Evolutionary conservation across 2,797 vertebrate species (phyloP), one percentile per base, ranked within the genome.

Genomic region (Coendou prehensilis): DNA sequence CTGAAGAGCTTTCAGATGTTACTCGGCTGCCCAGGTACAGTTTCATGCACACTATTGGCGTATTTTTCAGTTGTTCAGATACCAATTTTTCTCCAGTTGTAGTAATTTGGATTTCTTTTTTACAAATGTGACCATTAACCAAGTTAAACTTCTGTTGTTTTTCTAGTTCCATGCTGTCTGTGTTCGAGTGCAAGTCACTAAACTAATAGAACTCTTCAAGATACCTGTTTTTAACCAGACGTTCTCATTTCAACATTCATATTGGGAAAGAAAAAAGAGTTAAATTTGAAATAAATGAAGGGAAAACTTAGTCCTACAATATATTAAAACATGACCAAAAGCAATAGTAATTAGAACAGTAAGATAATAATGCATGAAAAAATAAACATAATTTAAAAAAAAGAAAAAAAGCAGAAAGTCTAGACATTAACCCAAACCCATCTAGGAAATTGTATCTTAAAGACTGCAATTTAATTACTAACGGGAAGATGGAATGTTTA

Each of bases 81-180:
- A 94, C 59, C 83, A 89, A 30, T 95, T 97, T 97, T 96, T 95
- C 91, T 91, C 92, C 71, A 95, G 6, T 94, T 92, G 84, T 90
- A 33, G 30, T 64, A 88, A 97, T 94, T 97, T 97, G 94, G 80
- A 92, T 97, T 98, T 96, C 90, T 97, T 95, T 98, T 97, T 97
- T 95, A 97, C 87, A 82, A 92, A 22, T 95, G 20, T 92, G 83
- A 97, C 97, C 97, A 96, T 97, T 96, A 94, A 94, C 87, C 83
- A 92, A 95, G 92, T 96, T 96, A 95, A 96, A 97, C 78, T 91
- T 97, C 79, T 93, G 28, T 94, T 95, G 87, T 95, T 96, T 96
- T 94, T 95, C 92, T 96, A 95, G 96, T 97, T 95, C 95, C 81
- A 92, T 93, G 63, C 93, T 89, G 64, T 97, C 92, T 96, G 82